Percentiles rank a stretch among this genome's conserved stretches.
These are phyloP conservation scores for Butastur rufipennis DNA, from an alignment of 2,113 vertebrate species.

Conservation along the genomic window DNA sequence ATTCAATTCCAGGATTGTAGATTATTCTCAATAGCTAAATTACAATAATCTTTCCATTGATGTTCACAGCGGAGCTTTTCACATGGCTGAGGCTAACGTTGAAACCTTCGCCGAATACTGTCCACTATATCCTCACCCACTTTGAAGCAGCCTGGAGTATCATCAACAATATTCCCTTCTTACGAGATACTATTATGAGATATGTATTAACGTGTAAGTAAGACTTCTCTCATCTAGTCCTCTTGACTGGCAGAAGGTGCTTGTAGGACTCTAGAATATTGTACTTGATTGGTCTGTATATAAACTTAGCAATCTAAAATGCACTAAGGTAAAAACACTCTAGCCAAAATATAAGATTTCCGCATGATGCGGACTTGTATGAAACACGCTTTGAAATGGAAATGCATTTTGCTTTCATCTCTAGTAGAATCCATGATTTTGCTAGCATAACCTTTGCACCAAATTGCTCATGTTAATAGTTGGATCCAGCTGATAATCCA, in stretches of 20 bases:
- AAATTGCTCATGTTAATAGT: neutral
- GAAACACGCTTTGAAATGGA: neutral
- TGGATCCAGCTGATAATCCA: neutral
- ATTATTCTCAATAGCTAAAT: neutral
- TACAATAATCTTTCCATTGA: neutral
- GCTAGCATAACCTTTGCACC: neutral
- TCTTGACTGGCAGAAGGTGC: neutral
- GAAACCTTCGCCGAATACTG: conserved; percentile 87
- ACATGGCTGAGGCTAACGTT: conserved; percentile 83
- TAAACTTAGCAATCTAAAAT: neutral
- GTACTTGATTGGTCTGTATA: neutral
- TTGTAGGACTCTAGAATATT: neutral
- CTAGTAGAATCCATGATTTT: neutral
- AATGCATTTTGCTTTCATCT: neutral
- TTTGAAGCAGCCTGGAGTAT: conserved; percentile 91
- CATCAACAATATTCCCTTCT: conserved; percentile 89
- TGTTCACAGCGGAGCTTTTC: conserved; percentile 84
- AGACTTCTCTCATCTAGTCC: neutral
- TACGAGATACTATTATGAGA: conserved; percentile 87
- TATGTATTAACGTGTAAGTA: conserved; percentile 94
- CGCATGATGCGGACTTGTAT: neutral
- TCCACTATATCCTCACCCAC: conserved; percentile 94
- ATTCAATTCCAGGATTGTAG: neutral
- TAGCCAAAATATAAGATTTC: neutral
- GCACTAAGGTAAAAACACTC: neutral